Evolutionary conservation across 2,888 invertebrate genomes (phyloP).

Genomic region (Drosophila sordidula): DNA sequence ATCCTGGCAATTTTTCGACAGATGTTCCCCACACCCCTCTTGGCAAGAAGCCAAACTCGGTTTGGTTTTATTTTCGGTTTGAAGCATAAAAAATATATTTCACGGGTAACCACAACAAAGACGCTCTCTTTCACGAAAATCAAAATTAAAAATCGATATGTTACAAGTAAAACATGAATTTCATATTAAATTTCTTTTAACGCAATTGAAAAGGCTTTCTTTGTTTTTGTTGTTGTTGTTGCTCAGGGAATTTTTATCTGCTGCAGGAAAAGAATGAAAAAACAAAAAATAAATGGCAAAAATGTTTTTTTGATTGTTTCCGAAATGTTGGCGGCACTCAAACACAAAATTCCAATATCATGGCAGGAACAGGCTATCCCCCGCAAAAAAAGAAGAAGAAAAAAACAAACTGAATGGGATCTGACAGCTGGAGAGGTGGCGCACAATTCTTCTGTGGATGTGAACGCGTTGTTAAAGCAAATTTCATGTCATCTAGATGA

Average conservation of each 20-base stretch:
- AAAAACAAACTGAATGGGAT: constrained; percentile 11
- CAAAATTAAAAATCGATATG: constrained; percentile 55
- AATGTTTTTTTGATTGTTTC: constrained; percentile 61
- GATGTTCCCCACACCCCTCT: not conserved
- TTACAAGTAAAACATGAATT: constrained; percentile 58
- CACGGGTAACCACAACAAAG: constrained; percentile 58
- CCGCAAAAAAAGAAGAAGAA: not conserved
- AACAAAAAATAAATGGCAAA: not conserved
- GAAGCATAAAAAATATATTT: constrained; percentile 14
- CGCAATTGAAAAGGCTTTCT: constrained; percentile 59
- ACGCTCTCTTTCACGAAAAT: constrained; percentile 28
- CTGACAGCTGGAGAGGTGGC: constrained; percentile 34
- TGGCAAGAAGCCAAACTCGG: constrained; percentile 4
- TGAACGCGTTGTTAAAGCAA: constrained; percentile 61
- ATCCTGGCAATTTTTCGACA: constrained; percentile 15
- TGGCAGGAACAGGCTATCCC: constrained; percentile 35
- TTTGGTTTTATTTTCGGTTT: constrained; percentile 22
- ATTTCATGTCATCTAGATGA: constrained; percentile 63
- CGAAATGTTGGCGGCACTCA: constrained; percentile 73
- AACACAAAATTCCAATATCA: constrained; percentile 75
- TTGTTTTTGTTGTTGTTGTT: constrained; percentile 12
- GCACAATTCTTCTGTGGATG: constrained; percentile 17
- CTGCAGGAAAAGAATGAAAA: constrained; percentile 8
- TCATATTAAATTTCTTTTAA: constrained; percentile 73
- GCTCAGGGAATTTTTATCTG: constrained; percentile 26